These are phyloP conservation scores for Drosophila mercatorum DNA, from an alignment of 2,888 invertebrate species.

Conservation along the genomic window DNA sequence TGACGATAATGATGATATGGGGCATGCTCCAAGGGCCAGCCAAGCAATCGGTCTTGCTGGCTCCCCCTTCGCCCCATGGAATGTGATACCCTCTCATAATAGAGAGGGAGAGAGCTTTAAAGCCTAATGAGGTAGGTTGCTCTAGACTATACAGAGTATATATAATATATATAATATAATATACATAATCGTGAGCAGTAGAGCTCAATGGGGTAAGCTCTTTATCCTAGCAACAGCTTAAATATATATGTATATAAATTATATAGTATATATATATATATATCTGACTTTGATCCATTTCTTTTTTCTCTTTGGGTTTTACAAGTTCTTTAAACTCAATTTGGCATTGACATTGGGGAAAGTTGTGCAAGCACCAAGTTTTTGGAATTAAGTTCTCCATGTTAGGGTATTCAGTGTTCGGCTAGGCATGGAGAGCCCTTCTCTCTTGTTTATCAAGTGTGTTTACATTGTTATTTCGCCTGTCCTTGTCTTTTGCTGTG, in stretches of 20 bases:
- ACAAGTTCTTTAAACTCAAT: not conserved
- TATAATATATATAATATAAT: not conserved
- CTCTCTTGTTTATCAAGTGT: conserved; percentile 46
- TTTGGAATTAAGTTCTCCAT: not conserved
- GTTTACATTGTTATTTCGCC: conserved; percentile 49
- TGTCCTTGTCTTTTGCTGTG: conserved; percentile 55
- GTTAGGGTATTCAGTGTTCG: conserved; percentile 1
- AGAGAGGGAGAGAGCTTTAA: not conserved
- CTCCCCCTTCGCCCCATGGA: not conserved
- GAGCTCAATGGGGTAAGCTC: no score
- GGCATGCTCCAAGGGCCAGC: conserved; percentile 22
- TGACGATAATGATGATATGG: conserved; percentile 13
- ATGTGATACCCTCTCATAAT: conserved; percentile 1
- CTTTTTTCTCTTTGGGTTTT: not conserved
- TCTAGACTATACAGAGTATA: not conserved
- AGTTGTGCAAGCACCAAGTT: not conserved
- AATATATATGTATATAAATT: not conserved
- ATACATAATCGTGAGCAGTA: not conserved
- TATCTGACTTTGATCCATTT: not conserved
- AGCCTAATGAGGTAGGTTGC: not conserved
- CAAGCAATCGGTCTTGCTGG: conserved; percentile 1
- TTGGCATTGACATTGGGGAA: not conserved
- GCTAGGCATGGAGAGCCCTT: not conserved
- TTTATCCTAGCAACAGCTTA: not conserved
- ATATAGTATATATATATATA: no score